Base-by-base conservation (phyloP, 2,888 invertebrate species). In the Ormia ochracea region DNA sequence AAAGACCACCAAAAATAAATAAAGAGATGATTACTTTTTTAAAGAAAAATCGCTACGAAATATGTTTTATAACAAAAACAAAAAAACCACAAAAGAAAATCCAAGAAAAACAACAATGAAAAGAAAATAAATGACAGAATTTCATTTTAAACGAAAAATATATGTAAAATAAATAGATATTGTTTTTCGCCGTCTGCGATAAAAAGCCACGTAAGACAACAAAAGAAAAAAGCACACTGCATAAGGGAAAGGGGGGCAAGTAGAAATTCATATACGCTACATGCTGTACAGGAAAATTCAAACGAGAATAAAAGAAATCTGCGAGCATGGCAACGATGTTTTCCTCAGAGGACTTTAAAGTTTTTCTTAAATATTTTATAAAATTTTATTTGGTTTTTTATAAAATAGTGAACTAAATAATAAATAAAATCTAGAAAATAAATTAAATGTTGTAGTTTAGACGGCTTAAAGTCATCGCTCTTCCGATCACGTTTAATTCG, bases 1-100 rank as follows among this genome's bases (percentile, higher is more conserved):
- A 36, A 48, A 2, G 0, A 12, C 28, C 1, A n/a, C 1, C 12
- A 23, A 41, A 9, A 58, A 21, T 5, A 45, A 10, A 14, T 5
- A 36, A 73, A 52, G 73, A 68, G 38, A 69, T 74, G 58, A 58
- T 74, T 74, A 41, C 52, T 66, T 54, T 72, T 23, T 56, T 21
- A 4, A 14, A 23, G 19, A 50, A 54, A 80, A 76, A 70, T 72
- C 36, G 43, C 58, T 41, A 54, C 26, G 54, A 63, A 63, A 68
- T 65, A 74, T 69, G 50, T 63, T 78, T 65, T 65, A 78, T 58
- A 58, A 58, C 48, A 45, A 59, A 68, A 58, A 43, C 21, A 7
- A n/a, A 14, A 6, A 38, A 33, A 45, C 10, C n/a, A n/a, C n/a
- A n/a, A n/a, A n/a, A n/a, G n/a, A n/a, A n/a, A n/a, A n/a, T n/a